phyloP scores from a whole-genome alignment of 2,113 vertebrate species.

The Petrocephalus zakoni region DNA sequence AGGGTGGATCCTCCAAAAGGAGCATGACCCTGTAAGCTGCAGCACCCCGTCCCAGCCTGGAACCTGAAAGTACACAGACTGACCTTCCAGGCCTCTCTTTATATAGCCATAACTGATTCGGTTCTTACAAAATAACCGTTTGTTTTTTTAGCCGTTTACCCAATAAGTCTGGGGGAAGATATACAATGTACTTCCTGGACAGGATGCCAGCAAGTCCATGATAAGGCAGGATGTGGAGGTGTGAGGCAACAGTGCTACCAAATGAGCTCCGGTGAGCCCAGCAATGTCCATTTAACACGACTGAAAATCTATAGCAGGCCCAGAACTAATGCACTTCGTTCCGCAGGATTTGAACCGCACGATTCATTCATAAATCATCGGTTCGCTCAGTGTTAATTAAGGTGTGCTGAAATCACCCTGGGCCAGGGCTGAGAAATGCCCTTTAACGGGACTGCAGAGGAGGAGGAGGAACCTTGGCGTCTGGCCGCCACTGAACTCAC shows the following conservation, averaged over 20 bases:
- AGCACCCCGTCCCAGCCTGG: neutral
- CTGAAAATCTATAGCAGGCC: neutral
- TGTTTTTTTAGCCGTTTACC: neutral
- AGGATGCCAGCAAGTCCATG: no score
- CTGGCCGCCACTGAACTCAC: slow-evolving; percentile 55
- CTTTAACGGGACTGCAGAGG: neutral
- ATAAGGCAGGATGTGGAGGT: neutral
- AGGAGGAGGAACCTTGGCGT: neutral
- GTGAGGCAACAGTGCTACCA: neutral
- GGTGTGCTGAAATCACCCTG: neutral
- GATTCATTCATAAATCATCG: neutral
- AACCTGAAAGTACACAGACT: neutral
- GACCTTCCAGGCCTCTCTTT: neutral
- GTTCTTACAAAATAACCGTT: neutral
- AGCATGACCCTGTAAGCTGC: neutral
- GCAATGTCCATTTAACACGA: neutral
- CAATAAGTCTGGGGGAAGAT: neutral
- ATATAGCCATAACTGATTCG: neutral
- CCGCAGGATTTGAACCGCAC: neutral
- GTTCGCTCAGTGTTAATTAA: neutral
- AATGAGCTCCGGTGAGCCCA: neutral
- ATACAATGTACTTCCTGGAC: no score
- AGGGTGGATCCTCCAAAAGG: neutral
- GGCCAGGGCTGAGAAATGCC: neutral
- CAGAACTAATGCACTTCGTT: neutral